Conservation (phyloP, 1,140 invertebrate species). For the Drosophila virilis region DNA sequence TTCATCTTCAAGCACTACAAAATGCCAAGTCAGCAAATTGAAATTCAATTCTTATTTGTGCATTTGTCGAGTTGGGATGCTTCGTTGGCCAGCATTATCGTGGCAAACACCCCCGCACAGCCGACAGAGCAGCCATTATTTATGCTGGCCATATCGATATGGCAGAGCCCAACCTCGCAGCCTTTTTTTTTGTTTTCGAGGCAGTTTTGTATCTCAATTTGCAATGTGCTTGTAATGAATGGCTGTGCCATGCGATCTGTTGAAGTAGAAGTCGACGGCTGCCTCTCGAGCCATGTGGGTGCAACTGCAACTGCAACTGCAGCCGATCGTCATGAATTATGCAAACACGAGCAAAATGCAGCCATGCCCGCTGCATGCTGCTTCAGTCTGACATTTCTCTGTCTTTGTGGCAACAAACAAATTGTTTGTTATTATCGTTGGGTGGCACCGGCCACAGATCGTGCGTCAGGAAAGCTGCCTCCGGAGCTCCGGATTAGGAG, state of each 20-base stretch:
- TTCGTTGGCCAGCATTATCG: constrained; percentile 8
- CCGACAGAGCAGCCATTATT: constrained; percentile 10
- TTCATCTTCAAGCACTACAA: constrained; percentile 17
- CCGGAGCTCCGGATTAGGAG: constrained; percentile 35
- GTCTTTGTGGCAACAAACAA: constrained; percentile 47
- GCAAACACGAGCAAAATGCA: constrained; percentile 49
- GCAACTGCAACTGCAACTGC: constrained; percentile 41
- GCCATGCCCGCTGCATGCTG: constrained; percentile 5
- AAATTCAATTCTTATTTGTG: constrained; percentile 47
- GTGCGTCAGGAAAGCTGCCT: constrained; percentile 27
- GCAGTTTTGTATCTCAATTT: constrained; percentile 57
- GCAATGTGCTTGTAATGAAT: constrained; percentile 53
- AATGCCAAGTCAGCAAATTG: constrained; percentile 44
- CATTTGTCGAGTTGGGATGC: constrained; percentile 10
- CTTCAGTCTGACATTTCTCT: background rate
- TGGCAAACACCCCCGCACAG: constrained; percentile 31
- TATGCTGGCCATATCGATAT: constrained; percentile 31
- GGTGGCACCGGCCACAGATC: constrained; percentile 46
- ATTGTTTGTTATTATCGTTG: constrained; percentile 60
- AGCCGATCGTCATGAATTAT: constrained; percentile 50
- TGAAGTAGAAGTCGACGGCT: background rate
- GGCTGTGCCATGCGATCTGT: constrained; percentile 32
- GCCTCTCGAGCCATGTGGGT: constrained; percentile 31
- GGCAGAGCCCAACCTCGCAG: background rate
- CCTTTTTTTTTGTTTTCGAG: background rate